Percentiles rank a stretch among this genome's conserved stretches.
Evolutionary conservation across 2,888 invertebrate species (phyloP).

Genomic region (Phengaris arion): DNA sequence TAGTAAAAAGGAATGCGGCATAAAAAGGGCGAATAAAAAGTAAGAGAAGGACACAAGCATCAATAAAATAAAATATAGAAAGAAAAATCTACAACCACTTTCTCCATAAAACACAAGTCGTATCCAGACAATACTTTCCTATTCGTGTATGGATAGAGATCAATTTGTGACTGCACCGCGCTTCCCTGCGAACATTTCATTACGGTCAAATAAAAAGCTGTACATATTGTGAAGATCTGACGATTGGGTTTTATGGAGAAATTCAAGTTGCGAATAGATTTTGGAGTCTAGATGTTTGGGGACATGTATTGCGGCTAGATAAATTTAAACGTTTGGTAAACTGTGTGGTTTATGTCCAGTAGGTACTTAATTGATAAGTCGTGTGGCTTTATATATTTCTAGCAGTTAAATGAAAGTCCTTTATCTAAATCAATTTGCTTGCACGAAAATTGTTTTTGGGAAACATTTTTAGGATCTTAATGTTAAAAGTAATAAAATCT

Average conservation of each 20-base stretch:
- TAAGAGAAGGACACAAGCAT: too few relatives aligned
- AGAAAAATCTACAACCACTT: neutral
- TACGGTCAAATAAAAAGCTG: conserved; percentile 40
- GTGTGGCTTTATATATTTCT: too few relatives aligned
- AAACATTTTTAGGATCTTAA: too few relatives aligned
- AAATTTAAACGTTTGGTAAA: neutral
- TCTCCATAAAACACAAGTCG: neutral
- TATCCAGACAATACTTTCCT: conserved; percentile 43
- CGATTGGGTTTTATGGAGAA: conserved; percentile 20
- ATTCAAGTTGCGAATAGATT: neutral
- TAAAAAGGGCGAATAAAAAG: neutral
- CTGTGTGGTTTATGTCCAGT: neutral
- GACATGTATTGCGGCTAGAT: neutral
- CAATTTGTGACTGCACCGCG: conserved; percentile 60
- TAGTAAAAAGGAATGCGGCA: too few relatives aligned
- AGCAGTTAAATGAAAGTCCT: too few relatives aligned
- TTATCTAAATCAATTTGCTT: too few relatives aligned
- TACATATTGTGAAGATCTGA: conserved; percentile 8
- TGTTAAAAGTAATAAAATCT: neutral
- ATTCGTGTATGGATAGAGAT: conserved; percentile 63
- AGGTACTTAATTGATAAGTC: neutral
- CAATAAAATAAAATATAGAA: neutral
- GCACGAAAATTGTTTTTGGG: too few relatives aligned
- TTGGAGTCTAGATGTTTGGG: neutral
- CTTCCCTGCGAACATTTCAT: conserved; percentile 58